Evolutionary conservation across 37 sponge, comb jelly and placozoan genomes (phyloP).

Genomic region (Theonella swinhoei): DNA sequence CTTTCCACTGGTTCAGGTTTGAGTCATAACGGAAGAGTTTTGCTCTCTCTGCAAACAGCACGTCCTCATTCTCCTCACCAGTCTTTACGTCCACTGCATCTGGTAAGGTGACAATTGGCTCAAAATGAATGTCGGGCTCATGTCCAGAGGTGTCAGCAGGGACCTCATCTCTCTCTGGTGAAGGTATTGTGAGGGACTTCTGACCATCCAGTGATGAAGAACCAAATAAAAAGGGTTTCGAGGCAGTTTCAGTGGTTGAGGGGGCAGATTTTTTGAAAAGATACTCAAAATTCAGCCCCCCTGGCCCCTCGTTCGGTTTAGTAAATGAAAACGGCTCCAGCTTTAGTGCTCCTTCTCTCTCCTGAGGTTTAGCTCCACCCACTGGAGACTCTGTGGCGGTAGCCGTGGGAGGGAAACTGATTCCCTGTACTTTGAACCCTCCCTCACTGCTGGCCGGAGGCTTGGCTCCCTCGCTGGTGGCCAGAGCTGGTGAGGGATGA

Average conservation of each 20-base stretch:
- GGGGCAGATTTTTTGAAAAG: neutral
- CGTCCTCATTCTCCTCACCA: conserved; percentile 88
- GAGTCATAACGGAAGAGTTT: conserved; percentile 84
- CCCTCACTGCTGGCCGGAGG: neutral
- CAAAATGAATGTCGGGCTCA: conserved; percentile 78
- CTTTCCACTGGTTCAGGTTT: conserved; percentile 76
- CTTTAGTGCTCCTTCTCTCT: neutral
- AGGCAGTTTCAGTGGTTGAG: too few relatives aligned
- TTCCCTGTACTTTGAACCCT: too few relatives aligned
- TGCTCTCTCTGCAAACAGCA: conserved; percentile 68
- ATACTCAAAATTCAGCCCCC: neutral
- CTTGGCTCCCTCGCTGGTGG: neutral
- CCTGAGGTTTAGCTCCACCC: neutral
- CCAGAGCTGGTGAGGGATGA: too few relatives aligned
- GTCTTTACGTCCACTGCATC: conserved; percentile 49
- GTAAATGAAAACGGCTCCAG: neutral
- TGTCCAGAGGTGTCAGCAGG: conserved; percentile 36
- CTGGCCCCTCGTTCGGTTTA: neutral
- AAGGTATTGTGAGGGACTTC: neutral
- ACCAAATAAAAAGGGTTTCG: neutral
- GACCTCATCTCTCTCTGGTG: neutral
- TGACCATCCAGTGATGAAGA: neutral
- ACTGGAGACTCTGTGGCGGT: neutral
- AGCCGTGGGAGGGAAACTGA: neutral
- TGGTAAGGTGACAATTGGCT: conserved; percentile 78